phyloP scores from a whole-genome alignment of 2,113 vertebrate species.

The Fregetta grallaria region DNA sequence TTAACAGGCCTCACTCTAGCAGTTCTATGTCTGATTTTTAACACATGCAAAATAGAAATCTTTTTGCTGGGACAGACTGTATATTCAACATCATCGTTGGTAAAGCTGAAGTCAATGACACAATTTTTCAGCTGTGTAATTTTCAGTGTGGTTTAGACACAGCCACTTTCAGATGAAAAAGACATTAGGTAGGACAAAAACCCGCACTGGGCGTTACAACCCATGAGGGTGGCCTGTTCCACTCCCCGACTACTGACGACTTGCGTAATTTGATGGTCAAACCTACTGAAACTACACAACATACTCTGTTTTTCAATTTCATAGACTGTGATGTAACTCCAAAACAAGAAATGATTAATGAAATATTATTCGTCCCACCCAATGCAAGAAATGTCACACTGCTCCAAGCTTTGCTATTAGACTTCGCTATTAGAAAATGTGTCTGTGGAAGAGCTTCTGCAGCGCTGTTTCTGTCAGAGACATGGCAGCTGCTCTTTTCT shows the following conservation, averaged over 20 bases:
- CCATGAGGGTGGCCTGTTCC: background rate
- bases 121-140: background rate
- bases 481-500: background rate
- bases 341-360: constrained; percentile 57
- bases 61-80: background rate
- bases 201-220: background rate
- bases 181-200: background rate
- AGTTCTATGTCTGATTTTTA: background rate
- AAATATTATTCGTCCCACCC: constrained; percentile 5
- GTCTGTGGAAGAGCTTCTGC: background rate
- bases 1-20: background rate
- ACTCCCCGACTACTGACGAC: background rate
- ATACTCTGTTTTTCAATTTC: constrained; percentile 21
- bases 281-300: background rate
- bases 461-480: background rate
- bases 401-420: background rate
- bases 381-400: constrained; percentile 13
- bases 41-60: background rate
- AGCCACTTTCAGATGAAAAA: background rate
- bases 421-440: background rate
- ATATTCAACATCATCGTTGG: background rate
- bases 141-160: background rate
- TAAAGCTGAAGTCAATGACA: background rate
- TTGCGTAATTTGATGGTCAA: background rate
- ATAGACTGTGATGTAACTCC: constrained; percentile 31